Evolutionary conservation across 2,113 vertebrate species (phyloP), one percentile per base, ranked within the genome.

Genomic region (Oplegnathus fasciatus): DNA sequence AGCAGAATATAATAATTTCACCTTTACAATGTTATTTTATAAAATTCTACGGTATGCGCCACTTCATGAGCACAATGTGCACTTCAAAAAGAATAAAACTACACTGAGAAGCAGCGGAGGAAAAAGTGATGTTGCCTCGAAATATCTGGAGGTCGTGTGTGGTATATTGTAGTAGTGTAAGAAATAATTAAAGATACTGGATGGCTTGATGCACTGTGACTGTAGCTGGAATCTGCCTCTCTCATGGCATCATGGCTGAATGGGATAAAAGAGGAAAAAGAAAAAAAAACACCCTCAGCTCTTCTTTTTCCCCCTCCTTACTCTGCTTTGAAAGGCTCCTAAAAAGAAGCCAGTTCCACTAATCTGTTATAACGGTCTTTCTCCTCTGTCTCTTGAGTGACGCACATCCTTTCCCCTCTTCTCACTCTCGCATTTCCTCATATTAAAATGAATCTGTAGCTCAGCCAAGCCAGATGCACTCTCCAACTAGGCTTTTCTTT

Each of bases 381-480:
- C 78, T 89, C 55, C 57, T 66, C 70, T 65, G 76, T 89, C 89
- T 87, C 71, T 85, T 66, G 79, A 86, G 84, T 91, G 88, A 92
- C 71, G 81, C 88, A 91, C 89, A 92, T 91, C 92, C 86, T 89
- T 18, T 78, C 78, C 68, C 78, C 79, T 85, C 77, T 89, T 85
- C 69, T 81, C 83, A 52, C 68, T 60, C 72, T 81, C 81, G 80
- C 85, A 87, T 89, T 85, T 91, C 86, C 83, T 87, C 84, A 75
- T 78, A 88, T 88, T 84, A 88, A 92, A 89, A 91, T 72, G 70
- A 86, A 88, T 90, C 85, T 94, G 92, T 81, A 46, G 61, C 88
- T 54, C 82, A 86, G 89, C 91, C 92, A 93, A 92, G 80, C 75
- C 92, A 91, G 92, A 93, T 91, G 91, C 85, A 85, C 83, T 83